Conservation (phyloP, 2,797 vertebrate species). For the Microctenopoma steveboyesi region DNA sequence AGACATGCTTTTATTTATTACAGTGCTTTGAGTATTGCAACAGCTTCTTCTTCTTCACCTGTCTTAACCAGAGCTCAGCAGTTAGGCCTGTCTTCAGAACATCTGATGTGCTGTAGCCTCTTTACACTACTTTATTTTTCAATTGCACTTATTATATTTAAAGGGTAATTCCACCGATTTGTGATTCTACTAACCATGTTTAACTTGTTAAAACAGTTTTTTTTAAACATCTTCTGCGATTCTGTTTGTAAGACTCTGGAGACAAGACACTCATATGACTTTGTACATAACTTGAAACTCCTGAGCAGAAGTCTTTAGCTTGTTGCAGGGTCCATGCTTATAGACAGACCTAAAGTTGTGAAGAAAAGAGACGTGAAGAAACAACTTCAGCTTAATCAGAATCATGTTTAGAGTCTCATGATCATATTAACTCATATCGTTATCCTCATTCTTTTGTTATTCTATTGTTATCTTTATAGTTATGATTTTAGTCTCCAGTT, state of each 20-base stretch:
- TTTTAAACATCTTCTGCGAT: too few relatives aligned
- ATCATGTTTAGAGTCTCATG: too few relatives aligned
- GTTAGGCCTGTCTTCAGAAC: too few relatives aligned
- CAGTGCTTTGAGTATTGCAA: background rate
- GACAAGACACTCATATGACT: background rate
- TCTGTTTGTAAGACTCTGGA: too few relatives aligned
- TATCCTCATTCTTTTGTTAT: too few relatives aligned
- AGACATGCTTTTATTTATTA: background rate
- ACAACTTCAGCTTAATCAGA: background rate
- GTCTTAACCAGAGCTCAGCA: too few relatives aligned
- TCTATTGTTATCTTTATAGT: too few relatives aligned
- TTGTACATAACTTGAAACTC: background rate
- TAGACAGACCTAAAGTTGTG: background rate
- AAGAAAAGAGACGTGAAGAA: too few relatives aligned
- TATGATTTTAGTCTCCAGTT: background rate
- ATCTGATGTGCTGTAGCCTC: background rate
- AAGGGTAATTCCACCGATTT: background rate
- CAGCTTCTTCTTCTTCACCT: too few relatives aligned
- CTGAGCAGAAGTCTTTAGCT: background rate
- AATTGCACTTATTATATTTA: background rate
- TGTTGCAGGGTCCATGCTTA: background rate
- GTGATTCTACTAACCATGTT: too few relatives aligned
- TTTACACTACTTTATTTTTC: slow-evolving; percentile 10
- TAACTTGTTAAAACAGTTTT: too few relatives aligned
- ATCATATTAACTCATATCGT: too few relatives aligned